Conservation (phyloP, 2,113 vertebrate species). For the Ctenodactylus gundi region DNA sequence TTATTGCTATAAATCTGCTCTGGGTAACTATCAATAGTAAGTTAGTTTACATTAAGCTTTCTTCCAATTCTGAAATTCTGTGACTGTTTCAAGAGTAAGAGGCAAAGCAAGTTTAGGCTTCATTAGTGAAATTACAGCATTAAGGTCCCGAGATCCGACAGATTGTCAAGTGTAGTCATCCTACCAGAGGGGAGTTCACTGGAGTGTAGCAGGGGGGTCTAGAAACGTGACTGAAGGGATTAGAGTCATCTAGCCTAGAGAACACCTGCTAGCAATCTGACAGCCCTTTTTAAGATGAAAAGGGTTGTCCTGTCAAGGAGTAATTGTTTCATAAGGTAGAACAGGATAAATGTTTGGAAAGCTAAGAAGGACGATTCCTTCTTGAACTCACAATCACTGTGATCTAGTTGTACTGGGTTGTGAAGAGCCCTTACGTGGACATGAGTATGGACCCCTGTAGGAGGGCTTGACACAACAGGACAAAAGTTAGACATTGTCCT, state of each 20-base stretch:
- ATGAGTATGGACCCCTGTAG: not conserved
- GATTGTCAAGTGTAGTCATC: not conserved
- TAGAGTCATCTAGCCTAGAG: not conserved
- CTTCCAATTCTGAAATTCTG: conserved; percentile 23
- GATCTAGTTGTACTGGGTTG: not conserved
- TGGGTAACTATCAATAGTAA: not conserved
- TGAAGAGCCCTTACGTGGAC: not conserved
- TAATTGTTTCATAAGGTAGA: not conserved
- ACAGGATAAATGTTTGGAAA: not conserved
- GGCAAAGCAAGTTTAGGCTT: not conserved
- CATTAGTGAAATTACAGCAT: not conserved
- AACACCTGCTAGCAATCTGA: not conserved
- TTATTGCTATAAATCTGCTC: not conserved
- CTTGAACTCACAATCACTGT: not conserved
- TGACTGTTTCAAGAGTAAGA: not conserved
- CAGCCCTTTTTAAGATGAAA: not conserved
- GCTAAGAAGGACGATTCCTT: not conserved
- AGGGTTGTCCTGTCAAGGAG: not conserved
- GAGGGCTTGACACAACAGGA: not conserved
- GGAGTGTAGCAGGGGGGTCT: not conserved
- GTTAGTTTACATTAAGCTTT: not conserved
- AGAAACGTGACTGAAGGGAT: not conserved
- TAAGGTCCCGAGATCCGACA: not conserved
- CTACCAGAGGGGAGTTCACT: not conserved
- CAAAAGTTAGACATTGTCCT: not conserved